Evolutionary conservation across 2,797 vertebrate species (phyloP).

Genomic region (Pangasius krempfi): DNA sequence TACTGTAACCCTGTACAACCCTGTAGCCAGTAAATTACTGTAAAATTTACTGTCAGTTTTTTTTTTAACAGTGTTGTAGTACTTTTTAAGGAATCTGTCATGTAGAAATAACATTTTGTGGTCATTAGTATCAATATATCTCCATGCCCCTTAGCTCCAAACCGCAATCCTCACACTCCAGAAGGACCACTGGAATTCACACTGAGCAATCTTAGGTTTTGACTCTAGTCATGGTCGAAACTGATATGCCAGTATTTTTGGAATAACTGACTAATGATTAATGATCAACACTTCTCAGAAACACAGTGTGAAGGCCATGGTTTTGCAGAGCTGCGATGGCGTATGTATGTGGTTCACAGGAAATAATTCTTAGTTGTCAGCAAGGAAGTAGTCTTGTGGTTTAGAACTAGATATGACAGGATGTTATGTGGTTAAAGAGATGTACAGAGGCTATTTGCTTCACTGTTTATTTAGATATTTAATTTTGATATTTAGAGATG

Average conservation of each 20-base stretch:
- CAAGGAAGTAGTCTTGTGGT: slow-evolving; percentile 17
- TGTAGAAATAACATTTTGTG: neutral
- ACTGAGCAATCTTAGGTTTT: neutral
- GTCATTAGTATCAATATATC: neutral
- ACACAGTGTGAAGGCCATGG: neutral
- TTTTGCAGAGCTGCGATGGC: neutral
- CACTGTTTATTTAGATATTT: neutral
- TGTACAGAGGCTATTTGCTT: neutral
- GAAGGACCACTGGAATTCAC: neutral
- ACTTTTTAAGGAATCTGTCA: neutral
- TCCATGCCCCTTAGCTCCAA: neutral
- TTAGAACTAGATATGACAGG: neutral
- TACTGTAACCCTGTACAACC: neutral
- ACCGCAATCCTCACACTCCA: neutral
- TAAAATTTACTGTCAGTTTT: neutral
- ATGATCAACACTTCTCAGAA: neutral
- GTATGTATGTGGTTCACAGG: neutral
- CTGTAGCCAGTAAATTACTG: neutral
- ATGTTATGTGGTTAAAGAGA: slow-evolving; percentile 8
- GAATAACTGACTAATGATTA: slow-evolving; percentile 25
- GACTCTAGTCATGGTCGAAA: neutral
- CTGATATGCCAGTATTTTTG: neutral
- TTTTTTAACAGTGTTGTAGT: neutral
- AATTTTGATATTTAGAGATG: neutral
- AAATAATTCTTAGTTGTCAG: neutral